These are phyloP conservation scores for Muscina levida DNA, from an alignment of 2,888 invertebrate genomes.

Conservation along the genomic window DNA sequence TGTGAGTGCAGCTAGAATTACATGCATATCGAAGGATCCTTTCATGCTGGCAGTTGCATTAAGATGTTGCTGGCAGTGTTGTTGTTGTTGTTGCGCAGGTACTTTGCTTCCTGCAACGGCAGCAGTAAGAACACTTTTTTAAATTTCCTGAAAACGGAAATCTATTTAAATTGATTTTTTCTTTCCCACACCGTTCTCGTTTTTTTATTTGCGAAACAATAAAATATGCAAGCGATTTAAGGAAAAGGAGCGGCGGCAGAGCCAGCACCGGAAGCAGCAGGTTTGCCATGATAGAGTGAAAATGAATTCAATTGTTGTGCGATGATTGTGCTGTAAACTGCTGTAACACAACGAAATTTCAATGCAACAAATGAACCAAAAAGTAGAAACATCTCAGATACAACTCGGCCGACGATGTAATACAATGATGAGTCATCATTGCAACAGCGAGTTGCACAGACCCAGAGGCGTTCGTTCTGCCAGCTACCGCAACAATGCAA, in stretches of 20 bases:
- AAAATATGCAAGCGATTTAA: constrained; percentile 47
- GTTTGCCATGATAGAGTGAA: constrained; percentile 39
- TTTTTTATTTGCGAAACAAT: constrained; percentile 43
- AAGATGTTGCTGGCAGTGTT: neutral
- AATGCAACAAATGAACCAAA: constrained; percentile 62
- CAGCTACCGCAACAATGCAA: constrained; percentile 57
- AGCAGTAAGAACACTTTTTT: constrained; percentile 67
- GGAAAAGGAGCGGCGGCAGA: constrained; percentile 1
- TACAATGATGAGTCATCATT: constrained; percentile 14
- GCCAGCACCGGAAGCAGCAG: neutral
- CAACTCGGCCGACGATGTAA: constrained; percentile 51
- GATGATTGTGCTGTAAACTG: constrained; percentile 18
- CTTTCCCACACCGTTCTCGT: constrained; percentile 62
- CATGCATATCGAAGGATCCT: neutral
- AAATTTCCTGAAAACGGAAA: constrained; percentile 78
- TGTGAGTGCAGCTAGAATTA: too few relatives aligned
- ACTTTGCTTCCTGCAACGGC: constrained; percentile 2
- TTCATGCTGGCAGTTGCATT: neutral
- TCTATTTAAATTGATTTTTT: constrained; percentile 77
- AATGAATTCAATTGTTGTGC: constrained; percentile 54
- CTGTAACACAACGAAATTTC: neutral
- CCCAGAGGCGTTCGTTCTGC: constrained; percentile 57
- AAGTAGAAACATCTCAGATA: constrained; percentile 1
- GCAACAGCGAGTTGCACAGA: constrained; percentile 44
- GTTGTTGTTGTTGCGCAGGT: too few relatives aligned